Base-by-base conservation (phyloP, 2,113 vertebrate species). In the Sciurus niger region DNA sequence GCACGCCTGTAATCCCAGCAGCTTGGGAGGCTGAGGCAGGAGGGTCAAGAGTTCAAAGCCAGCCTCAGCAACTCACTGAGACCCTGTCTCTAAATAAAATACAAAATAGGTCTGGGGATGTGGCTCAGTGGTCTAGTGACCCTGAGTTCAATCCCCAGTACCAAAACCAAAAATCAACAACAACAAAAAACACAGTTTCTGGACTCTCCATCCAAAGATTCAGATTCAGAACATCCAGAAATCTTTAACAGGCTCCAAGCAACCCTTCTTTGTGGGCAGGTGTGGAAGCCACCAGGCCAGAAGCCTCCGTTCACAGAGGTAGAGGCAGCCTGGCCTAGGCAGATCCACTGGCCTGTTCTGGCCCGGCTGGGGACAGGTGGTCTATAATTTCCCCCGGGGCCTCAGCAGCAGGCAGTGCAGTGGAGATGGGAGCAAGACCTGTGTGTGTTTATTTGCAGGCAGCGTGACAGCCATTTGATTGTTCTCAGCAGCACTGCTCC, bases 401-500 rank as follows among this genome's bases (percentile, higher is more conserved):
- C 55, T 68, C 58, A 32, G 60, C 80, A 30, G 89, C 53, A 25
- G 85, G 37, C 51, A 6, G 72, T 24, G 8, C 63, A 48, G 32
- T 32, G 0, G 86, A 40, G 68, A 76, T 46, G 34, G 48, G 53
- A 34, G 34, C 43, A 73, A 55, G 89, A 63, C 89, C 80, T 25
- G 40, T 8, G 34, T 14, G 30, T n/a, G 37, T 68, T 78, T 20
- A 73, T 58, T 30, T 60, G 80, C 58, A 82, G 40, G n/a, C 72
- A 58, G 43, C 12, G 5, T n/a, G 55, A 67, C 83, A 48, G 46
- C 37, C 63, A 16, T 67, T 89, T 78, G 74, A 87, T 74, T 84
- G 55, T 79, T 90, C 85, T 70, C 83, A 63, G 77, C 91, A 87
- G 72, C 89, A 48, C 24, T 93, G 85, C 67, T 84, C 89, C 89